Percentiles rank a stretch among this genome's conserved stretches.
phyloP scores from a whole-genome alignment of 2,888 invertebrate species.

The Cephus nigrinus region DNA sequence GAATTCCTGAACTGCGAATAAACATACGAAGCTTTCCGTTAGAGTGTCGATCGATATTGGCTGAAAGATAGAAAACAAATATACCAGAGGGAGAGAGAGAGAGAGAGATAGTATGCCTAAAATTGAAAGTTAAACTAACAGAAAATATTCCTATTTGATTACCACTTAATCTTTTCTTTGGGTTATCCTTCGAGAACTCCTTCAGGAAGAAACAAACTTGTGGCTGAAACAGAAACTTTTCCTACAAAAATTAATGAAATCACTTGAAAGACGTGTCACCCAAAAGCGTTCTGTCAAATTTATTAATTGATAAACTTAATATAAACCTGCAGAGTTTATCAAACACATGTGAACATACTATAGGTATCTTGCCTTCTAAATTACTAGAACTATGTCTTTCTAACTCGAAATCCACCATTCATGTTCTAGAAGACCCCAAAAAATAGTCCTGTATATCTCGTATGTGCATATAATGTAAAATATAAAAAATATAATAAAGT shows the following conservation, averaged over 20 bases:
- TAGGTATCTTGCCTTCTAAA: neutral
- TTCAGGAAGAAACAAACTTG: too few species aligned
- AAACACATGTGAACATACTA: neutral
- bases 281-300: conserved; percentile 28
- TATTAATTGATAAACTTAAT: conserved; percentile 54
- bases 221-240: too few species aligned
- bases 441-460: neutral
- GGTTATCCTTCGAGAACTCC: too few species aligned
- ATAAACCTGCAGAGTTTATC: conserved; percentile 36
- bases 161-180: too few species aligned
- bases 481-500: neutral
- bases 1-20: conserved; percentile 26
- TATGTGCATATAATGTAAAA: too few species aligned
- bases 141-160: too few species aligned
- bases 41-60: neutral
- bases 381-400: neutral
- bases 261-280: too few species aligned
- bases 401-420: neutral
- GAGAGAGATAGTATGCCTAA: too few species aligned
- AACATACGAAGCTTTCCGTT: neutral
- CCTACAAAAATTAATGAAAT: too few species aligned
- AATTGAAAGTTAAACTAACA: too few species aligned
- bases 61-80: neutral
- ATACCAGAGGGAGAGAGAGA: neutral
- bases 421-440: neutral